Base-by-base conservation (phyloP, 2,797 vertebrate genomes). In the Luscinia megarhynchos region DNA sequence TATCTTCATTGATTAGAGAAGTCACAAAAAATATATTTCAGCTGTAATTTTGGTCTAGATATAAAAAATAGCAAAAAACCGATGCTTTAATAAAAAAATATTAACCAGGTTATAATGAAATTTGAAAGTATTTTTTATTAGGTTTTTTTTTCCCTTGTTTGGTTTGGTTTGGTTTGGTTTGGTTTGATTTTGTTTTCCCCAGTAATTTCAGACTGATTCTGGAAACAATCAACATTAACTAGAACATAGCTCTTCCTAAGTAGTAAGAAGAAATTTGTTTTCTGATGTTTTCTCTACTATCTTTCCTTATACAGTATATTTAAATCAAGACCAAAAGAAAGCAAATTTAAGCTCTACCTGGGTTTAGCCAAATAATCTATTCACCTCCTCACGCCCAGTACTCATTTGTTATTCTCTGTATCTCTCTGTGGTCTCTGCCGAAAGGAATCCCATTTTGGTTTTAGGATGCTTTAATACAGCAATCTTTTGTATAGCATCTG, bases 381-480 rank as follows among this genome's bases (percentile, higher is more conserved):
- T 78, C 69, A 62, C 26, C 43, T 87, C 38, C 32, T 40, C 8
- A 2, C 2, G 1, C 10, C 3, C 10, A 53, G 34, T 55, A 66
- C 29, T 94, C 46, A 41, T 57, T 17, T 90, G 4, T 34, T 92
- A 57, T n/a, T 72, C 24, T 69, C 34, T 53, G n/a, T 46, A n/a
- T 18, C 11, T 74, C 27, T 64, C 74, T 83, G 17, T 80, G 21
- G 29, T 91, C 26, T 36, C 46, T 73, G 84, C 55, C 67, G 69
- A 88, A 94, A 94, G 4, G 34, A 94, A 87, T 81, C 68, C 80
- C n/a, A 51, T 64, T 82, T 85, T 63, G n/a, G 54, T 85, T 96
- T 94, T 66, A 67, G 54, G 72, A 91, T 89, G 54, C 80, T 79
- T 82, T 53, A 80, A 34, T 22, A 20, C 27, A 78, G 16, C 32